Conservation (phyloP, 1,140 invertebrate species). For the Pectinophora gossypiella region DNA sequence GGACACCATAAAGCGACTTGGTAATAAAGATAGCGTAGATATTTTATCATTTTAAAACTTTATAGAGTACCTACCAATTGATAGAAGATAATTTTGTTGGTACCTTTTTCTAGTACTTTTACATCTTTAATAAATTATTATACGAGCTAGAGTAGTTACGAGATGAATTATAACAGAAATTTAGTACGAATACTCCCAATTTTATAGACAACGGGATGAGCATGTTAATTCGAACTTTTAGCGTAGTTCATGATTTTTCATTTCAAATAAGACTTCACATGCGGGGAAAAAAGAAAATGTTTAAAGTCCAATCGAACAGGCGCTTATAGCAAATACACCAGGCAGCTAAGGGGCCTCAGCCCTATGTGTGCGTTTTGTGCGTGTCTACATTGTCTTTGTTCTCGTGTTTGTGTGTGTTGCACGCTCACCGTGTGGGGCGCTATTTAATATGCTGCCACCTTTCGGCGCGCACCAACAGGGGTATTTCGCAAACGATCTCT, state of each 20-base stretch:
- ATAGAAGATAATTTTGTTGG: constrained; percentile 25
- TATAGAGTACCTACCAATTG: constrained; percentile 17
- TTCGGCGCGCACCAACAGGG: constrained; percentile 78
- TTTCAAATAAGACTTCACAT: constrained; percentile 14
- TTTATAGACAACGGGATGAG: constrained; percentile 56
- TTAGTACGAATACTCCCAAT: constrained; percentile 38
- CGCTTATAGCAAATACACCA: constrained; percentile 74
- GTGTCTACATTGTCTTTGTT: constrained; percentile 75
- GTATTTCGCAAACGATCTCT: constrained; percentile 95
- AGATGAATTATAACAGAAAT: constrained; percentile 14
- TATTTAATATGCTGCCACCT: constrained; percentile 62
- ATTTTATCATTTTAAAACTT: constrained; percentile 23
- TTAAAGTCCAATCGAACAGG: constrained; percentile 1
- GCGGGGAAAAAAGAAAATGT: not conserved
- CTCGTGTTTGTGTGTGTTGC: constrained; percentile 76
- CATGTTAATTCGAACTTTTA: constrained; percentile 54
- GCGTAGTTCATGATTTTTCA: constrained; percentile 44
- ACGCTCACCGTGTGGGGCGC: constrained; percentile 75
- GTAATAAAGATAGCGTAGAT: constrained; percentile 18
- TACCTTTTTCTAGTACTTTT: constrained; percentile 24
- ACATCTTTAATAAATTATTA: constrained; percentile 28
- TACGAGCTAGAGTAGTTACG: constrained; percentile 32
- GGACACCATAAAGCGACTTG: not conserved
- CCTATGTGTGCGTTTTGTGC: constrained; percentile 71
- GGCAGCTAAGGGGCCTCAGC: constrained; percentile 57